These are phyloP conservation scores for Serranus cabrilla DNA, from an alignment of 2,797 vertebrate genomes.

Conservation along the genomic window DNA sequence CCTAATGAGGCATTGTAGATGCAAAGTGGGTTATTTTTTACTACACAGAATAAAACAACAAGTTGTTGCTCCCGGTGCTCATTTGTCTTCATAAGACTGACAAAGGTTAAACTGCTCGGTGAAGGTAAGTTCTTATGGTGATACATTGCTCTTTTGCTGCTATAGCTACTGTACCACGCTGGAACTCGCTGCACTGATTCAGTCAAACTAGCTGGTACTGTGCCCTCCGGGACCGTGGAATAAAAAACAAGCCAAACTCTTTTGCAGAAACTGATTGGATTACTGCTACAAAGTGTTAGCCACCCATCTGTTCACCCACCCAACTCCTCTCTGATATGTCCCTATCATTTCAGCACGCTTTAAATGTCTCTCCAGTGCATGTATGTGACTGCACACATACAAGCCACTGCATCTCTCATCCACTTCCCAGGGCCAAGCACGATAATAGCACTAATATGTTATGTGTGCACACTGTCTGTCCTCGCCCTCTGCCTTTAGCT, in stretches of 20 bases:
- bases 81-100: not conserved
- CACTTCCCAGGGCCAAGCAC: constrained; percentile 12
- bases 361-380: not conserved
- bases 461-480: not conserved
- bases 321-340: constrained; percentile 9
- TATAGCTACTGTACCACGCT: not conserved
- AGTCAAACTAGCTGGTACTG: constrained; percentile 33
- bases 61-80: not conserved
- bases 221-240: constrained; percentile 5
- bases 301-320: constrained; percentile 19
- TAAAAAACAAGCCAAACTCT: constrained; percentile 23
- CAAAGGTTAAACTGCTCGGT: not conserved
- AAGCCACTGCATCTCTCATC: not conserved
- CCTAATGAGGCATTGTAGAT: not conserved
- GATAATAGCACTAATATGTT: constrained; percentile 4
- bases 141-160: constrained; percentile 14
- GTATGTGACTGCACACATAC: constrained; percentile 9
- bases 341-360: constrained; percentile 11
- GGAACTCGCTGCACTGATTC: constrained; percentile 23
- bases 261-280: constrained; percentile 21
- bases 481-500: not conserved
- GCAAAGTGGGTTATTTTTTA: not conserved
- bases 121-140: constrained; percentile 16
- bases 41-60: not conserved
- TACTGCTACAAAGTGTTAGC: constrained; percentile 14